Percentiles rank a stretch among this genome's conserved stretches.
Conservation (phyloP, 92 coral and sea anemone species). For the Montipora capitata region DNA sequence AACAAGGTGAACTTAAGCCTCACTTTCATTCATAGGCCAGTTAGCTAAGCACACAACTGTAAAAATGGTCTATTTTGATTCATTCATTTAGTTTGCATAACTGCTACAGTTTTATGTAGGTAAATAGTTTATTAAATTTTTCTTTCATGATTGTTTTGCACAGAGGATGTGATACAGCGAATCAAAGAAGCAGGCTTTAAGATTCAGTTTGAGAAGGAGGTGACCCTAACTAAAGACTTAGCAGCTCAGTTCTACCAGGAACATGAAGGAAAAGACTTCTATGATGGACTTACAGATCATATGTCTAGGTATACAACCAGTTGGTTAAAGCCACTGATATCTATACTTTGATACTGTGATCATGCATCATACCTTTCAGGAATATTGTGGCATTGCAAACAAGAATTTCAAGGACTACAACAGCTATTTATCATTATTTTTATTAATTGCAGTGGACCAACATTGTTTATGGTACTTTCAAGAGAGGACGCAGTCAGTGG, state of each 20-base stretch:
- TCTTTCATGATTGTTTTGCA: background rate
- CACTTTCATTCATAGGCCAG: no score
- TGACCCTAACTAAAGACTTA: slow-evolving; percentile 90
- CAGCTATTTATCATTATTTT: background rate
- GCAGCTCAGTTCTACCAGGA: slow-evolving; percentile 97
- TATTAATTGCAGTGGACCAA: slow-evolving; percentile 84
- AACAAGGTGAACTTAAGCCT: no score
- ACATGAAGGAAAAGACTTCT: slow-evolving; percentile 97
- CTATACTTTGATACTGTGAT: no score
- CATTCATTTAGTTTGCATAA: no score
- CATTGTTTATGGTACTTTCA: slow-evolving; percentile 88
- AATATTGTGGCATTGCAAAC: no score
- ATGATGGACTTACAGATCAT: slow-evolving; percentile 91
- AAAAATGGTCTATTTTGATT: no score
- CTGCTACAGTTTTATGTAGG: no score
- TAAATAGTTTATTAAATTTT: no score
- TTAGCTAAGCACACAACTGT: no score
- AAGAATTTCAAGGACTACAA: no score
- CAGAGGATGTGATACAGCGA: slow-evolving; percentile 85
- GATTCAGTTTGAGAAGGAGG: slow-evolving; percentile 92
- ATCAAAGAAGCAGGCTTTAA: slow-evolving; percentile 96
- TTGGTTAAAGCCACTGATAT: background rate
- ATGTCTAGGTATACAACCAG: slow-evolving; percentile 84
- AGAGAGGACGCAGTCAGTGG: slow-evolving; percentile 98
- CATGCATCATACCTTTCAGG: no score